Conservation (phyloP, 1,140 invertebrate genomes). For the Goniozus legneri region DNA sequence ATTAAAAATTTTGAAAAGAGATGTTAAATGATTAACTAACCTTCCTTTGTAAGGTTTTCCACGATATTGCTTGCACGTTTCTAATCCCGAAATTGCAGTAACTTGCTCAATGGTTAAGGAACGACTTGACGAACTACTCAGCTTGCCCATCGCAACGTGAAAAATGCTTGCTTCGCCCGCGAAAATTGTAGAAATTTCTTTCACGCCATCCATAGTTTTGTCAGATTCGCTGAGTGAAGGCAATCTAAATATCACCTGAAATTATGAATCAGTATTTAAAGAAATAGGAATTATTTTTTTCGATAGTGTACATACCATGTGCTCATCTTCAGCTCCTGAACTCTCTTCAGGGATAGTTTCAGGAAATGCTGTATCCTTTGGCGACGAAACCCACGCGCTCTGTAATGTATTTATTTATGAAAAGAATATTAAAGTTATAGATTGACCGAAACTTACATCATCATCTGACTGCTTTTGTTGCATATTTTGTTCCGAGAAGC, state of each 20-base stretch:
- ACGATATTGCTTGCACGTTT: slow-evolving; percentile 42
- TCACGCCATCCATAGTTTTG: slow-evolving; percentile 49
- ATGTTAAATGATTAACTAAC: slow-evolving; percentile 9
- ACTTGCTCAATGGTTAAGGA: slow-evolving; percentile 54
- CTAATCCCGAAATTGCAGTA: slow-evolving; percentile 48
- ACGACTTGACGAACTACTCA: slow-evolving; percentile 45
- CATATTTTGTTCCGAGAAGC: slow-evolving; percentile 55
- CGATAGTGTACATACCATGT: slow-evolving; percentile 63
- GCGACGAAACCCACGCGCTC: slow-evolving; percentile 73
- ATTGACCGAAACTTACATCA: slow-evolving; percentile 36
- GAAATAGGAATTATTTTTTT: not conserved
- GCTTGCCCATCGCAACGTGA: slow-evolving; percentile 57
- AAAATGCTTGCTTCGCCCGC: slow-evolving; percentile 62
- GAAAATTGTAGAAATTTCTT: slow-evolving; percentile 60
- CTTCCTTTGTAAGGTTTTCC: slow-evolving; percentile 34
- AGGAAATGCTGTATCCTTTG: slow-evolving; percentile 81
- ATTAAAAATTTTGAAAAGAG: not conserved
- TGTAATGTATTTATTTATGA: slow-evolving; percentile 27
- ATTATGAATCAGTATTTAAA: not conserved
- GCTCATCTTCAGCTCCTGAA: slow-evolving; percentile 86
- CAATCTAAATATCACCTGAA: slow-evolving; percentile 70
- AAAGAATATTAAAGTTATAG: slow-evolving; percentile 4
- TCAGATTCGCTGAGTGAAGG: slow-evolving; percentile 69
- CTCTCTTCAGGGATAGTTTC: slow-evolving; percentile 91
- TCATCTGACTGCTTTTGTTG: slow-evolving; percentile 36